Evolutionary conservation across 2,113 vertebrate species (phyloP).

Genomic region (Urocitellus parryii): DNA sequence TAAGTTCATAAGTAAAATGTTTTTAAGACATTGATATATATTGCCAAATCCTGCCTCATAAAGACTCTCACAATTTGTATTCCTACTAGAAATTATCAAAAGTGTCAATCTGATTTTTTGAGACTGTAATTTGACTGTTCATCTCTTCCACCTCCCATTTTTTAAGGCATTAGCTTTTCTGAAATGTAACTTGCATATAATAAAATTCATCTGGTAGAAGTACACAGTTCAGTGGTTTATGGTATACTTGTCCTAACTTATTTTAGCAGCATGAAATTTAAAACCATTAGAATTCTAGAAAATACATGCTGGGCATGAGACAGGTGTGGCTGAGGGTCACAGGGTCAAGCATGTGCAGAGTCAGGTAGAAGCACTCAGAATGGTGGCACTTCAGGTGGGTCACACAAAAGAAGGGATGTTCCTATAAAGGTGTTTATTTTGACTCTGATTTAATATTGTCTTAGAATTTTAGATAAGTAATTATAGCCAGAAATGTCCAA

Average conservation of each 20-base stretch:
- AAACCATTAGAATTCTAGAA: neutral
- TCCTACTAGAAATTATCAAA: neutral
- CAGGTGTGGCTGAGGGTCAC: no score
- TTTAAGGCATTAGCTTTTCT: neutral
- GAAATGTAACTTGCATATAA: neutral
- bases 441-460: neutral
- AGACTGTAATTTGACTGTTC: neutral
- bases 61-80: neutral
- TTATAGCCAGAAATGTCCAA: neutral
- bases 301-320: neutral
- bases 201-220: neutral
- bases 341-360: no score
- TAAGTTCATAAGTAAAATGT: conserved; percentile 26
- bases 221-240: neutral
- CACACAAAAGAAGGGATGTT: neutral
- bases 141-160: neutral
- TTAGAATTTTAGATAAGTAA: neutral
- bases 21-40: conserved; percentile 28
- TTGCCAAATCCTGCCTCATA: neutral
- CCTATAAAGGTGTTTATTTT: neutral
- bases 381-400: neutral
- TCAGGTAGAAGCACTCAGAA: neutral
- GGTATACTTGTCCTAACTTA: neutral
- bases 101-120: neutral
- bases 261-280: neutral